Conservation (phyloP, 2,113 vertebrate genomes). For the Vireo altiloquus region DNA sequence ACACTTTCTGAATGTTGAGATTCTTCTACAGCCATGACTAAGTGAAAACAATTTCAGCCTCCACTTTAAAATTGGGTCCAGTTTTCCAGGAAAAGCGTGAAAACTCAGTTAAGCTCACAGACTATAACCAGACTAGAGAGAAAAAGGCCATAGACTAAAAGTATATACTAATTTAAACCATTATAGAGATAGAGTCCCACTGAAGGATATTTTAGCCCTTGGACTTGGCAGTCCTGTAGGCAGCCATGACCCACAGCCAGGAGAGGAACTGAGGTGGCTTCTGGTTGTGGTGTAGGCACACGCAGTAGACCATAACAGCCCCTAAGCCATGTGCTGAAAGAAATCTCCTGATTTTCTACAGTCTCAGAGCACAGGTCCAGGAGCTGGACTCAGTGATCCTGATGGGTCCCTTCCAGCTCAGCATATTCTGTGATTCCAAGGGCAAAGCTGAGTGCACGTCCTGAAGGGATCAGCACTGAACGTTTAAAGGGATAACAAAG, state of each 20-base stretch:
- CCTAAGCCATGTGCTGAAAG: neutral
- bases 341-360: neutral
- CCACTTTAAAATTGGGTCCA: neutral
- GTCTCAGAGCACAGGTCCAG: neutral
- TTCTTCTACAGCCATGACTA: neutral
- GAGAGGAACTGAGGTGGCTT: neutral
- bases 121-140: neutral
- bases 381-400: neutral
- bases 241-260: neutral
- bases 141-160: neutral
- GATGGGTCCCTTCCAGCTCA: neutral
- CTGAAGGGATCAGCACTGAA: neutral
- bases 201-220: neutral
- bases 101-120: neutral
- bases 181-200: neutral
- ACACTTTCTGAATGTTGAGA: neutral
- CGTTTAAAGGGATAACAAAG: neutral
- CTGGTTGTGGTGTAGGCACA: neutral
- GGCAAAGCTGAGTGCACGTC: neutral
- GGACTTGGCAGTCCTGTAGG: neutral
- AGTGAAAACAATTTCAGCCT: neutral
- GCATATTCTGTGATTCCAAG: neutral
- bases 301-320: neutral
- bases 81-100: neutral
- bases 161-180: neutral